These are phyloP conservation scores for Hyaena hyaena DNA, from an alignment of 2,113 vertebrate genomes.

Conservation along the genomic window DNA sequence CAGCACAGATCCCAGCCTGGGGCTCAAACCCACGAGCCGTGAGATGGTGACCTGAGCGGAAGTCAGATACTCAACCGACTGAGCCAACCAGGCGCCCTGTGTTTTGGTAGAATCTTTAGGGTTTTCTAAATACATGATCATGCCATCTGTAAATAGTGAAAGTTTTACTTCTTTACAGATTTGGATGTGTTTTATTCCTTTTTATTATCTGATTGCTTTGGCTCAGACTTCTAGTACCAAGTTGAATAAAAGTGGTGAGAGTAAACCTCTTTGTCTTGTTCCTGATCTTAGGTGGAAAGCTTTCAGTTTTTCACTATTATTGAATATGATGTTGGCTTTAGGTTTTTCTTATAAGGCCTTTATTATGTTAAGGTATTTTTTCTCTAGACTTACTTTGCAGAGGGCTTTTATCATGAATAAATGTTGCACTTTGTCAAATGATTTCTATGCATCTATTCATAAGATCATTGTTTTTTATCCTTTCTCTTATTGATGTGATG, in stretches of 20 bases:
- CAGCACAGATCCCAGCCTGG: too few species aligned
- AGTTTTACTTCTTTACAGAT: background rate
- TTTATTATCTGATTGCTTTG: background rate
- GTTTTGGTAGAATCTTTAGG: background rate
- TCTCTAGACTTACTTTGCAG: background rate
- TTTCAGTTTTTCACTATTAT: background rate
- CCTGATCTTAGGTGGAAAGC: background rate
- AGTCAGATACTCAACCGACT: too few species aligned
- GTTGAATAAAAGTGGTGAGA: background rate
- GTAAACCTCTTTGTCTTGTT: background rate
- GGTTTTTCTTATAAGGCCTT: background rate
- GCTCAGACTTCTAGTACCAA: background rate
- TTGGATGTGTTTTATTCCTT: background rate
- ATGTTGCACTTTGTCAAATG: background rate
- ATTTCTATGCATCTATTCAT: background rate
- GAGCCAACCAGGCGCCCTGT: too few species aligned
- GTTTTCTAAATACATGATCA: background rate
- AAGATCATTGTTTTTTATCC: background rate
- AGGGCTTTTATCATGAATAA: background rate
- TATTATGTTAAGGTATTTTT: background rate
- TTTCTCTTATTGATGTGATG: background rate
- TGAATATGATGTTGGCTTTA: background rate
- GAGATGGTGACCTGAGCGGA: too few species aligned
- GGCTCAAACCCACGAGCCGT: too few species aligned
- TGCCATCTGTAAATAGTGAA: background rate